Conservation (phyloP, 92 coral and sea anemone genomes). For the Bergia puertoricense region DNA sequence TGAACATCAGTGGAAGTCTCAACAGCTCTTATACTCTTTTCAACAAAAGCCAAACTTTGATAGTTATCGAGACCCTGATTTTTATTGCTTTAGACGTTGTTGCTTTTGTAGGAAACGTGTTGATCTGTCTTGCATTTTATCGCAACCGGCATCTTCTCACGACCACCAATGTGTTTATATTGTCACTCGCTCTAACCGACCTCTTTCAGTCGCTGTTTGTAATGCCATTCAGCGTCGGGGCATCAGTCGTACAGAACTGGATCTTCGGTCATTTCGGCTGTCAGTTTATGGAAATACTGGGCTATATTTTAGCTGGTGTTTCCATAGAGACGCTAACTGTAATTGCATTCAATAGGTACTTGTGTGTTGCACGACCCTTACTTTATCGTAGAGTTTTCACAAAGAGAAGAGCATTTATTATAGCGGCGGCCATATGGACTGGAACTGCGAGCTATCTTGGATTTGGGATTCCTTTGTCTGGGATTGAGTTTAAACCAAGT, state of each 20-base stretch:
- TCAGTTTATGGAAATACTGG: slow-evolving; percentile 15
- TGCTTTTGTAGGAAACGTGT: slow-evolving; percentile 26
- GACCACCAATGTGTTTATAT: slow-evolving; percentile 8
- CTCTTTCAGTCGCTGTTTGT: slow-evolving; percentile 22
- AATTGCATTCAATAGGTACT: slow-evolving; percentile 22
- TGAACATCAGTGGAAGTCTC: background rate
- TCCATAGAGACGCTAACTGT: slow-evolving; percentile 21
- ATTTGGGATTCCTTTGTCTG: slow-evolving; percentile 11
- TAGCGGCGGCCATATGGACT: background rate
- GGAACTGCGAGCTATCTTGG: slow-evolving; percentile 14
- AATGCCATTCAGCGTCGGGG: slow-evolving; percentile 13
- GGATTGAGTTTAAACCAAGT: slow-evolving; percentile 25
- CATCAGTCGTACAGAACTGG: slow-evolving; percentile 2
- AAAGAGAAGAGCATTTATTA: background rate
- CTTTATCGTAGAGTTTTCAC: slow-evolving; percentile 20
- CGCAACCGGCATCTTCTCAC: slow-evolving; percentile 8
- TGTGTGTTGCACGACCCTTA: slow-evolving; percentile 21
- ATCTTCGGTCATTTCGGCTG: slow-evolving; percentile 21
- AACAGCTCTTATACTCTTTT: background rate
- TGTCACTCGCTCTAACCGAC: slow-evolving; percentile 19
- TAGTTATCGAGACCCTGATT: slow-evolving; percentile 6
- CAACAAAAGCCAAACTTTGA: background rate
- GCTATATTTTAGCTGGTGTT: slow-evolving; percentile 30
- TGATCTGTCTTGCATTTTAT: slow-evolving; percentile 15
- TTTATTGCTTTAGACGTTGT: slow-evolving; percentile 7